Base-by-base conservation (phyloP, 2,888 invertebrate genomes). In the Drosophila antonietae region DNA sequence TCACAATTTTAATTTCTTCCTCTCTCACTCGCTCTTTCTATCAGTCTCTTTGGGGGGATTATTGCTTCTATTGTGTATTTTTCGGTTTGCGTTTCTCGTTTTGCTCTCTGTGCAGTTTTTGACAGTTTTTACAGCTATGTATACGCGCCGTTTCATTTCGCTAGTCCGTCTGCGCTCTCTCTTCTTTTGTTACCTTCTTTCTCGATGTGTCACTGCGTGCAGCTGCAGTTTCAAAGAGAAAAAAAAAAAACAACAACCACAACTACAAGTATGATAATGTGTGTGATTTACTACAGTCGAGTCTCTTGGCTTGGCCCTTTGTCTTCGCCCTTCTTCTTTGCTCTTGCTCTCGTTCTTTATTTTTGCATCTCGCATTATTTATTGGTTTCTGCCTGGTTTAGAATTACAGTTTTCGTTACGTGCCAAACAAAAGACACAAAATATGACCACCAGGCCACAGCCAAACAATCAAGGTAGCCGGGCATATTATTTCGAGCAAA, bases 381-480 rank as follows among this genome's bases (percentile, higher is more conserved):
- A 80, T 68, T 69, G 60, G 62, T 68, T 55, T 59, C 59, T 75
- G 61, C 58, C 68, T 67, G 86, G 88, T 89, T 85, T 86, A 88
- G 86, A 85, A 85, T 88, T 89, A 89, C 86, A 85, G 68, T 75
- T 75, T 69, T 71, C 60, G 78, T 64, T 73, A 81, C 81, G 89
- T 89, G 81, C 68, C 76, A 81, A 89, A 87, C 79, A 88, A 79
- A 87, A 81, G 81, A 69, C 58, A 23, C n/a, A 18, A 35, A 66
- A 62, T 44, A 39, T 59, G 60, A 77, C 77, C 80, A 79, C 75
- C 75, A 71, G 57, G 46, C 51, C 58, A 20, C 44, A 41, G 28
- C n/a, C 2, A 37, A 39, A n/a, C 46, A 55, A 31, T 31, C 18
- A 56, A 60, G 49, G 44, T 35, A 59, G 23, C 56, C 74, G 76